phyloP scores from a whole-genome alignment of 1,140 invertebrate genomes.

The Leptoteleia sp. region DNA sequence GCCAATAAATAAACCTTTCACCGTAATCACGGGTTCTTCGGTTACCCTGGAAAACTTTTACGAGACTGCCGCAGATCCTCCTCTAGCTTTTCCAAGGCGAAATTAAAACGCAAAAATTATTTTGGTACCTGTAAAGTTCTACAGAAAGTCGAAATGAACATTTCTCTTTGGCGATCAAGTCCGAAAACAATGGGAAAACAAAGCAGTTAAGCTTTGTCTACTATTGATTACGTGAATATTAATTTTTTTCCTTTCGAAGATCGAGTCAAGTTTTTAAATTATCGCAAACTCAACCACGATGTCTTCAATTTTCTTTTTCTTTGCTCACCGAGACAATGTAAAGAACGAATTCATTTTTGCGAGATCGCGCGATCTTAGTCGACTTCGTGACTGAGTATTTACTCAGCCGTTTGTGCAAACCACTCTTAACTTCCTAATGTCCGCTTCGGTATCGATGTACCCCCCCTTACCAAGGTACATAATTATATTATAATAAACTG shows the following conservation, averaged over 20 bases:
- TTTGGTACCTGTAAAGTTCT: conserved; percentile 1
- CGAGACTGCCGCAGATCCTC: conserved; percentile 29
- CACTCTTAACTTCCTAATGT: conserved; percentile 56
- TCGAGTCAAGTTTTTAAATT: conserved; percentile 19
- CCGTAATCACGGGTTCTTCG: conserved; percentile 65
- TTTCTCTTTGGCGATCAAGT: too few relatives aligned
- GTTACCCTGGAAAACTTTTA: conserved; percentile 64
- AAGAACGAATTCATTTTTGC: conserved; percentile 55
- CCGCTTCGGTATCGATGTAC: conserved; percentile 63
- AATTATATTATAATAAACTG: conserved; percentile 82
- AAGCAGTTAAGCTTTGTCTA: too few relatives aligned
- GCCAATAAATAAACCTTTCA: conserved; percentile 69
- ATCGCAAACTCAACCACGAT: conserved; percentile 6
- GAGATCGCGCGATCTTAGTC: conserved; percentile 62
- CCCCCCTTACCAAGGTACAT: conserved; percentile 77
- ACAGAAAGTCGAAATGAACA: too few relatives aligned
- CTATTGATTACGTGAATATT: too few relatives aligned
- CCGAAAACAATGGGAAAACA: too few relatives aligned
- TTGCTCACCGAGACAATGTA: conserved; percentile 17
- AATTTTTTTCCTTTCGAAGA: conserved; percentile 19
- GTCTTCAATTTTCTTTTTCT: background rate
- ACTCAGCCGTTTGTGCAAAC: conserved; percentile 73
- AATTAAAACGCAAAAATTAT: conserved; percentile 55
- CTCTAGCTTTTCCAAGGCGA: conserved; percentile 36
- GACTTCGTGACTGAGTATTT: conserved; percentile 80